Conservation (phyloP, 2,797 vertebrate species). For the Enoplosus armatus region DNA sequence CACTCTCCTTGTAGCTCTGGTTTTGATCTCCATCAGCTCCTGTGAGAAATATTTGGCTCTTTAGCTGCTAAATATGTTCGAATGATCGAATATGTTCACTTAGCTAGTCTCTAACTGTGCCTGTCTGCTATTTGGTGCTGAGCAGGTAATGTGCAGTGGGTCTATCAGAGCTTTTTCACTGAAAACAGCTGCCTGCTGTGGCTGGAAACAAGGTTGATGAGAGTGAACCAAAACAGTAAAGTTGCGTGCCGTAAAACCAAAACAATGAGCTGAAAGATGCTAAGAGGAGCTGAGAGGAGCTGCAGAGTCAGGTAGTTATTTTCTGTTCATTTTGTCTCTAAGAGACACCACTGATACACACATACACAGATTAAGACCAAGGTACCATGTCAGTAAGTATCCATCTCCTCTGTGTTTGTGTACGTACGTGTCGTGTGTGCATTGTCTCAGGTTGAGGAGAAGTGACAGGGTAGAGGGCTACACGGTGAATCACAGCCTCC, state of each 20-base stretch:
- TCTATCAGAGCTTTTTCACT: not conserved
- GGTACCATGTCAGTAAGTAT: slow-evolving; percentile 1
- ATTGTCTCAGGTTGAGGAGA: slow-evolving; percentile 33
- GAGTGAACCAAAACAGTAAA: not conserved
- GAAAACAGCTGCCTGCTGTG: not conserved
- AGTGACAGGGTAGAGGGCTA: slow-evolving; percentile 30
- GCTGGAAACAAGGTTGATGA: not conserved
- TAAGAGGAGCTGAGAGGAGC: no score
- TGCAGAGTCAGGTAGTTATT: not conserved
- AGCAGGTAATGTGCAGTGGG: not conserved
- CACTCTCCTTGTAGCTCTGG: not conserved
- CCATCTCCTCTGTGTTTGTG: not conserved
- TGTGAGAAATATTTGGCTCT: not conserved
- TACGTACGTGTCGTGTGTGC: not conserved
- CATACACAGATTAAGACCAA: not conserved
- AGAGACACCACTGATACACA: slow-evolving; percentile 2
- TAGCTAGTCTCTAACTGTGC: not conserved
- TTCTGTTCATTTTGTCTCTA: not conserved
- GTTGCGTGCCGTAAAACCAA: not conserved
- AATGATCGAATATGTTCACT: not conserved
- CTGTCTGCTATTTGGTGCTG: not conserved
- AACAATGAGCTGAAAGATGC: not conserved
- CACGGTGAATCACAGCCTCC: slow-evolving; percentile 43
- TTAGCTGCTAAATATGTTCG: no score
- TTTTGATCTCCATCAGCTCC: not conserved